Base-by-base conservation (phyloP, 2,888 invertebrate species). In the Drosophila seclusa region DNA sequence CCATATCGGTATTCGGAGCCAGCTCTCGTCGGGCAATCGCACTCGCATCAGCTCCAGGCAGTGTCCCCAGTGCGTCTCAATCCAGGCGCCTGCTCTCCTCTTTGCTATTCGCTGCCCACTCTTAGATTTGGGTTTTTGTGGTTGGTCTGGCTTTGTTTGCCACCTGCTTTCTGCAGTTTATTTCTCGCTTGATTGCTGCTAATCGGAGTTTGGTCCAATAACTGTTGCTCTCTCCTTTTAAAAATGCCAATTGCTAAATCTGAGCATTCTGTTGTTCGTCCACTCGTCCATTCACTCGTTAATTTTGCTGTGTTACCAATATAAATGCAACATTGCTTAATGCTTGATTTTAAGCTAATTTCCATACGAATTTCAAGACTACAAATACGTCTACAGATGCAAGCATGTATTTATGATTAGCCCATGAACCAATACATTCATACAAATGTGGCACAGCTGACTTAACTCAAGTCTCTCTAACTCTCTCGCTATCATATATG, bases 201-300 rank as follows among this genome's bases (percentile, higher is more conserved):
- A 65, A 73, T 60, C 61, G 24, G 5, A 31, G 59, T 34, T 59
- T 34, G 36, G 36, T n/a, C 55, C 45, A 24, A 45, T 16, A 45
- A 50, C 29, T 24, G 72, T 31, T 36, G 52, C 40, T 54, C 69
- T 73, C 55, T 61, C 59, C 48, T 38, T 65, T 53, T 40, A 40
- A 57, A 64, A 45, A 50, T 58, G 77, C 27, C 36, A 73, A 77
- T 82, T 82, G 70, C 84, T 54, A 82, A 82, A 82, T 74, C 55
- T 40, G 21, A 66, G 52, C 79, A 84, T 83, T 82, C 84, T 79
- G 63, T 29, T 59, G 72, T 57, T 34, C 50, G 65, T 58, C 48
- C 55, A 53, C 50, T 54, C 66, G 63, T 31, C 34, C 53, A 53
- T 45, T 60, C 21, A 21, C 45, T 58, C 27, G 38, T 65, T 13